phyloP scores from a whole-genome alignment of 1,140 invertebrate genomes.

The Thrips palmi region DNA sequence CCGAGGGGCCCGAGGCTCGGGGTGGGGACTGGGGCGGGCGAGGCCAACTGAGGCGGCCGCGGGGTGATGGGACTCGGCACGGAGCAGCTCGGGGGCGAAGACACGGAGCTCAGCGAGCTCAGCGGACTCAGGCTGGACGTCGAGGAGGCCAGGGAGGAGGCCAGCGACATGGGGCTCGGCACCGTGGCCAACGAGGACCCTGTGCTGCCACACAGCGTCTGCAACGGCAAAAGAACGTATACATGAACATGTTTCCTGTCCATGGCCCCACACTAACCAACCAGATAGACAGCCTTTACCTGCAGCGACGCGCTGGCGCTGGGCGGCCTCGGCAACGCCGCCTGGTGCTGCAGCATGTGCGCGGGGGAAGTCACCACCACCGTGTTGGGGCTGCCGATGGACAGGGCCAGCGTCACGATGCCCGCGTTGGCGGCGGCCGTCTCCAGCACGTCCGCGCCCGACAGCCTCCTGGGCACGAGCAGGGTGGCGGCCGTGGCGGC shows the following conservation, averaged over 20 bases:
- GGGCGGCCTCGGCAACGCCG: no score
- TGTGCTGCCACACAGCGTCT: slow-evolving; percentile 23
- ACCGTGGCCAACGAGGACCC: slow-evolving; percentile 22
- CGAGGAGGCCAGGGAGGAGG: slow-evolving; percentile 11
- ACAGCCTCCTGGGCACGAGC: slow-evolving; percentile 2
- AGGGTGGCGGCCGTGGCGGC: neutral
- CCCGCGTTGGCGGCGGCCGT: slow-evolving; percentile 41
- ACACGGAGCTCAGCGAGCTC: slow-evolving; percentile 14
- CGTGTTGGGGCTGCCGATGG: slow-evolving; percentile 34
- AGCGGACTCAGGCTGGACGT: slow-evolving; percentile 14
- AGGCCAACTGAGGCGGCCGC: slow-evolving; percentile 33
- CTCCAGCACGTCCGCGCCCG: slow-evolving; percentile 34
- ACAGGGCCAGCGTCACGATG: slow-evolving; percentile 40
- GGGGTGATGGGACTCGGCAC: slow-evolving; percentile 39
- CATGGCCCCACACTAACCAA: no score
- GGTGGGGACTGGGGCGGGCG: slow-evolving; percentile 27
- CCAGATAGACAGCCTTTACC: no score
- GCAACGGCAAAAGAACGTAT: no score
- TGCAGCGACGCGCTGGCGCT: no score
- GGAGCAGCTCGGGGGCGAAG: slow-evolving; percentile 17
- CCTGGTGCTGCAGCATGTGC: no score
- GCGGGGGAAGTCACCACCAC: slow-evolving; percentile 32
- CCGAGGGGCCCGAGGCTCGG: slow-evolving; percentile 18
- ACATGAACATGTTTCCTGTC: no score
- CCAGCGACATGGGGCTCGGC: slow-evolving; percentile 22